Conservation (phyloP, 2,797 vertebrate species). For the Brachyalestes nurse region DNA sequence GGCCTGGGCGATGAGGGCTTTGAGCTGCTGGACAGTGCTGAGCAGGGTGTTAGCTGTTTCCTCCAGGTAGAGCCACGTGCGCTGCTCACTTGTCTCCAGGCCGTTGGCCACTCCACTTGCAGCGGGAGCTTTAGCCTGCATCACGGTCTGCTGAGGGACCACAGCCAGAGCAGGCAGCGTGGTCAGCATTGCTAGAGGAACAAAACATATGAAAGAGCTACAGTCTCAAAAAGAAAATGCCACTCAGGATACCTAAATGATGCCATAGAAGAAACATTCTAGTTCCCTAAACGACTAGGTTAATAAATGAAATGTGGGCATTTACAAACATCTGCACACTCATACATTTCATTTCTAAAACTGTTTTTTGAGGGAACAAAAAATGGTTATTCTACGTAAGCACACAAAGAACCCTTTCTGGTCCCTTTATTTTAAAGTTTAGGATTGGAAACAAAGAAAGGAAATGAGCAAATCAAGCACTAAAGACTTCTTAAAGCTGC, state of each 20-base stretch:
- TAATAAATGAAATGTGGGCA: too few relatives aligned
- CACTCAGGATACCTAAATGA: too few relatives aligned
- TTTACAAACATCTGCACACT: too few relatives aligned
- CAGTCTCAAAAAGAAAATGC: too few relatives aligned
- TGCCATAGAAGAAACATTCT: too few relatives aligned
- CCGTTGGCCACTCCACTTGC: constrained; percentile 62
- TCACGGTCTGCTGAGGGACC: constrained; percentile 69
- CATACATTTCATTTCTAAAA: too few relatives aligned
- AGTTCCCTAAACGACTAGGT: too few relatives aligned
- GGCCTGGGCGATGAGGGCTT: constrained; percentile 90
- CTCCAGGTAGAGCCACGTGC: constrained; percentile 92
- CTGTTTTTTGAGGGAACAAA: too few relatives aligned
- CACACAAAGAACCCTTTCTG: too few relatives aligned
- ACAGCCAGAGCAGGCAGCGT: constrained; percentile 88
- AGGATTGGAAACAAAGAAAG: not conserved
- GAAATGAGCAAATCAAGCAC: not conserved
- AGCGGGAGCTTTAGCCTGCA: constrained; percentile 74
- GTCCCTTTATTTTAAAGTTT: too few relatives aligned
- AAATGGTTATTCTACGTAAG: too few relatives aligned
- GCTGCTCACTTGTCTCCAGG: constrained; percentile 81
- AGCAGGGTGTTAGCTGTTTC: constrained; percentile 91
- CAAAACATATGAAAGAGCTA: not conserved
- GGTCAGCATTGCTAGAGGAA: constrained; percentile 79
- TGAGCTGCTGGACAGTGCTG: constrained; percentile 91
- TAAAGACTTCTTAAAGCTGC: not conserved